Percentiles rank a stretch among this genome's conserved stretches.
These are phyloP conservation scores for Anneissia japonica DNA, from an alignment of 35 echinoderm and acorn worm species.

Conservation along the genomic window DNA sequence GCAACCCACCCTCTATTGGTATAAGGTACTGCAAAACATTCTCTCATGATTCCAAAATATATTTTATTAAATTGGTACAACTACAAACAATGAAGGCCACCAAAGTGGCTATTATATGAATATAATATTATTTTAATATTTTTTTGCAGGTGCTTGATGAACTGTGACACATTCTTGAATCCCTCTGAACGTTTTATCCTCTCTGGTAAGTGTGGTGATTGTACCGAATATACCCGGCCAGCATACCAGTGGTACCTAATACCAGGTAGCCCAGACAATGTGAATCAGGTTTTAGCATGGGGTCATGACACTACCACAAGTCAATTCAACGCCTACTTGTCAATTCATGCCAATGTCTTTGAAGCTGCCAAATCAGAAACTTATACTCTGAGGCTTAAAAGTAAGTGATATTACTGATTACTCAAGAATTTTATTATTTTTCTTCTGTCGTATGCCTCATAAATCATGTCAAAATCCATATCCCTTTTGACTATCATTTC, in stretches of 20 bases:
- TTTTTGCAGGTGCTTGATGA: slow-evolving; percentile 56
- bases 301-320: slow-evolving; percentile 57
- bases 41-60: too few species aligned
- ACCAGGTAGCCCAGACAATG: neutral
- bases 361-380: neutral
- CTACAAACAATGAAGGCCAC: too few species aligned
- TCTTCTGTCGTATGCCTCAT: too few species aligned
- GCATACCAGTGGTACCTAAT: slow-evolving; percentile 31
- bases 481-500: too few species aligned
- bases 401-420: slow-evolving; percentile 32
- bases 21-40: slow-evolving; percentile 60
- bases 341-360: slow-evolving; percentile 40
- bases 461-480: too few species aligned
- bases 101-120: too few species aligned
- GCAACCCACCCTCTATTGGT: slow-evolving; percentile 42
- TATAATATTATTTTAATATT: too few species aligned
- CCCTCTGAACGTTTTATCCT: slow-evolving; percentile 71
- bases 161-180: slow-evolving; percentile 69
- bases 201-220: slow-evolving; percentile 66
- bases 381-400: slow-evolving; percentile 40
- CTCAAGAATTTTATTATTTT: too few species aligned
- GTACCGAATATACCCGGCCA: slow-evolving; percentile 51
- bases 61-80: too few species aligned
- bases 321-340: slow-evolving; percentile 44
- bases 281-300: slow-evolving; percentile 41